Evolutionary conservation across 1,140 invertebrate species (phyloP).

Genomic region (Cydia splendana): DNA sequence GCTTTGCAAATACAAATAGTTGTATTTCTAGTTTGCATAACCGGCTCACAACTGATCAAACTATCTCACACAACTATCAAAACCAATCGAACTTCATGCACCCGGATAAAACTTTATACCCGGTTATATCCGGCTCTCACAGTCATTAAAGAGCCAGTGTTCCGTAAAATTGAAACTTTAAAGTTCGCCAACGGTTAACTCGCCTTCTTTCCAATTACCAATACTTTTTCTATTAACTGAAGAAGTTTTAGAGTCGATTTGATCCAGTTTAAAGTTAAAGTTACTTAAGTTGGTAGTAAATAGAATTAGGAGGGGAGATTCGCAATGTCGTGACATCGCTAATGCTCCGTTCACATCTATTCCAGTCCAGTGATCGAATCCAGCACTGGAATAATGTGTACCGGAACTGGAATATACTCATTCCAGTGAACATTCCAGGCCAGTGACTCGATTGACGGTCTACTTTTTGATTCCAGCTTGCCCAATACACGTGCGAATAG

Average conservation of each 20-base stretch:
- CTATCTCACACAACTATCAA: neutral
- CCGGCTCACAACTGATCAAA: neutral
- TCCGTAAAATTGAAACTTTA: constrained; percentile 28
- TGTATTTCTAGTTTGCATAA: neutral
- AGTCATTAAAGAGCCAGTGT: constrained; percentile 17
- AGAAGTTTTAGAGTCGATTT: neutral
- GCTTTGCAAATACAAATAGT: neutral
- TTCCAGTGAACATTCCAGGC: too few species aligned
- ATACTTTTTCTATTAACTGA: constrained; percentile 21
- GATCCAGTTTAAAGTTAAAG: neutral
- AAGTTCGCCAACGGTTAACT: neutral
- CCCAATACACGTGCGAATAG: too few species aligned
- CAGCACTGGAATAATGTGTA: too few species aligned
- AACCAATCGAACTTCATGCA: neutral
- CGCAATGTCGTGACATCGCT: neutral
- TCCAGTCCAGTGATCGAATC: too few species aligned
- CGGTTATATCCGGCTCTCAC: neutral
- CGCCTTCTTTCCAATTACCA: constrained; percentile 3
- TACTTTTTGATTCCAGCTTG: too few species aligned
- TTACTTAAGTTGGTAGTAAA: neutral
- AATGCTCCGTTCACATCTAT: neutral
- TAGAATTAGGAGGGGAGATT: neutral
- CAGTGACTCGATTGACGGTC: too few species aligned
- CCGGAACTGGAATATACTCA: too few species aligned
- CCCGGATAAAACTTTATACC: constrained; percentile 17